Percentiles rank a stretch among this genome's conserved stretches.
Evolutionary conservation across 2,888 invertebrate species (phyloP).

Genomic region (Catotricha subobsoleta): DNA sequence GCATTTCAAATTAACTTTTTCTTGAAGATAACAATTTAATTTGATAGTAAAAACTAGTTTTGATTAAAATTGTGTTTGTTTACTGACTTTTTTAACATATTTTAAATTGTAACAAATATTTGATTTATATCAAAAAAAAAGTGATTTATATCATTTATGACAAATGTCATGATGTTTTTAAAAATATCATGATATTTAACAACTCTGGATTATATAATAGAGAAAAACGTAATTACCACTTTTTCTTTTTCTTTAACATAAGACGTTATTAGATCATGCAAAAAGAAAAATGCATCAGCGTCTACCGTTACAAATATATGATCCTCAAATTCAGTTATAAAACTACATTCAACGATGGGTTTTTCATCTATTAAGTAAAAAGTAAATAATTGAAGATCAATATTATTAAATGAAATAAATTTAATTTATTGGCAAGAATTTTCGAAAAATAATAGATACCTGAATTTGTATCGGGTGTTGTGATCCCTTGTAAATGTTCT

Average conservation of each 20-base stretch:
- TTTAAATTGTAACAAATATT: too few relatives aligned
- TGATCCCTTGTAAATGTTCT: conserved; percentile 66
- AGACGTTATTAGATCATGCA: conserved; percentile 90
- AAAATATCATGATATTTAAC: too few relatives aligned
- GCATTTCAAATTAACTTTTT: too few relatives aligned
- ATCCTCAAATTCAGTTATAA: conserved; percentile 96
- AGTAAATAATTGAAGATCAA: conserved; percentile 1
- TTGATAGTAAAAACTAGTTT: too few relatives aligned
- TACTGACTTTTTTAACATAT: too few relatives aligned
- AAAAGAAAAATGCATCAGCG: conserved; percentile 93
- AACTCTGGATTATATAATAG: too few relatives aligned
- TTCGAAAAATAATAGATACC: conserved; percentile 26
- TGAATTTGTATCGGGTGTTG: conserved; percentile 43
- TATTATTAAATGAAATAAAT: neutral
- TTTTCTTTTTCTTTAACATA: conserved; percentile 88
- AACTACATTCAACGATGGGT: conserved; percentile 86
- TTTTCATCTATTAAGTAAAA: conserved; percentile 32
- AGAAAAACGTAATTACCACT: conserved; percentile 50
- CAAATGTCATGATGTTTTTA: too few relatives aligned
- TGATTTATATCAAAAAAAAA: too few relatives aligned
- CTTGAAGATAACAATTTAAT: too few relatives aligned
- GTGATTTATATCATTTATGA: too few relatives aligned
- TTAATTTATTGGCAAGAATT: neutral
- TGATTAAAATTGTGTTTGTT: too few relatives aligned
- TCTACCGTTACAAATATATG: conserved; percentile 96